Percentiles rank a stretch among this genome's conserved stretches.
These are phyloP conservation scores for Acanthopagrus latus DNA, from an alignment of 2,797 vertebrate genomes.

Conservation along the genomic window DNA sequence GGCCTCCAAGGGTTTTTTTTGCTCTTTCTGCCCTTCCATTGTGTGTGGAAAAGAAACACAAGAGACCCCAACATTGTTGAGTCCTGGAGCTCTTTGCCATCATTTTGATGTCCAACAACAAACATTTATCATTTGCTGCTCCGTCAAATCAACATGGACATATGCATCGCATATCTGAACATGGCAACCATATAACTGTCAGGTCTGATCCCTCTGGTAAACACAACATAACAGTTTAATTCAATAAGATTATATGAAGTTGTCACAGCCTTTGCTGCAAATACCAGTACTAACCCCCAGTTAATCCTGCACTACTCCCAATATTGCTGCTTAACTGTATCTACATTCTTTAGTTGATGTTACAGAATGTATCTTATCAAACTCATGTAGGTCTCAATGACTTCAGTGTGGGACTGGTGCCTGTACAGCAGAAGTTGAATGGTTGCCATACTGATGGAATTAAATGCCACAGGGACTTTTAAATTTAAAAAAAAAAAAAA, in stretches of 20 bases:
- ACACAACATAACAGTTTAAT: neutral
- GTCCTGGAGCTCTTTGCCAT: neutral
- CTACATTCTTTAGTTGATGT: neutral
- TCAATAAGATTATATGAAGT: neutral
- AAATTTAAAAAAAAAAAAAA: no score
- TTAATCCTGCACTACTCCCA: neutral
- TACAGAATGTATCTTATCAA: slow-evolving; percentile 2
- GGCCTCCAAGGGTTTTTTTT: neutral
- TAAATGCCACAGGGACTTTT: no score
- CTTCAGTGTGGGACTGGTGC: neutral
- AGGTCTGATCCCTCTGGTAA: neutral
- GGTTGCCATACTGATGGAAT: neutral
- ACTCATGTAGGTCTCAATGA: neutral
- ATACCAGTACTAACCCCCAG: neutral
- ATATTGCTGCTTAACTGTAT: neutral
- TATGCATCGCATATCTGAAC: neutral
- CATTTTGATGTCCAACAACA: neutral
- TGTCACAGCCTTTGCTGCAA: neutral
- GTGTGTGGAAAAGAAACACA: neutral
- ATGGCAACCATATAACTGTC: neutral
- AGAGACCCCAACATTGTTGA: neutral
- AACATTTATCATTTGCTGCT: slow-evolving; percentile 11
- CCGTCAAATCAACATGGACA: neutral
- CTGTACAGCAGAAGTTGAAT: neutral
- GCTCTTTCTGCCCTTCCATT: neutral